Conservation (phyloP, 1,140 invertebrate genomes). For the Bombus pascuorum region DNA sequence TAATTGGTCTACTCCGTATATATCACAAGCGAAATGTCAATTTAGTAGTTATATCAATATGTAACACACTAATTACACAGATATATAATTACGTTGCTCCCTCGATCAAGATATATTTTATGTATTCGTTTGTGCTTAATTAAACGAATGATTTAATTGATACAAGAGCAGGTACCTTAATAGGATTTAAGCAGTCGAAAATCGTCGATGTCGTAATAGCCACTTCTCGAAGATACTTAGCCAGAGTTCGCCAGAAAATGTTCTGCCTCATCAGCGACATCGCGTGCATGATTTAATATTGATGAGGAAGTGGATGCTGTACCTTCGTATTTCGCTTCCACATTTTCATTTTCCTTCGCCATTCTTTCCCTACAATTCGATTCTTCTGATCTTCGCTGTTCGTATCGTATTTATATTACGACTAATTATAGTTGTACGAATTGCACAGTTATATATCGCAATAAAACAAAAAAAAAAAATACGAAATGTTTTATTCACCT, state of each 20-base stretch:
- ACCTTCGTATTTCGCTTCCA: not conserved
- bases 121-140: not conserved
- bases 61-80: no score
- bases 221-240: not conserved
- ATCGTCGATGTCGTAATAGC: not conserved
- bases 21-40: not conserved
- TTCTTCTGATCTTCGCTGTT: not conserved
- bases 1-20: not conserved
- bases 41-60: not conserved
- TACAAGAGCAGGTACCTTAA: not conserved
- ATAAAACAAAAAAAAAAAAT: not conserved
- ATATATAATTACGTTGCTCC: no score
- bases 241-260: not conserved
- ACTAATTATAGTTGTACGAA: not conserved
- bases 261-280: constrained; percentile 26
- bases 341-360: not conserved
- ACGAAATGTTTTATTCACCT: no score
- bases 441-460: not conserved
- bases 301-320: constrained; percentile 13
- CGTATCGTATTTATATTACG: not conserved
- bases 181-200: constrained; percentile 7
- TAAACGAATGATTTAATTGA: not conserved
- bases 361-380: not conserved
- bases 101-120: no score
- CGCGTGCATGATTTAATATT: constrained; percentile 29